Base-by-base conservation (phyloP, 1,140 invertebrate species). In the Euwallacea fornicatus region DNA sequence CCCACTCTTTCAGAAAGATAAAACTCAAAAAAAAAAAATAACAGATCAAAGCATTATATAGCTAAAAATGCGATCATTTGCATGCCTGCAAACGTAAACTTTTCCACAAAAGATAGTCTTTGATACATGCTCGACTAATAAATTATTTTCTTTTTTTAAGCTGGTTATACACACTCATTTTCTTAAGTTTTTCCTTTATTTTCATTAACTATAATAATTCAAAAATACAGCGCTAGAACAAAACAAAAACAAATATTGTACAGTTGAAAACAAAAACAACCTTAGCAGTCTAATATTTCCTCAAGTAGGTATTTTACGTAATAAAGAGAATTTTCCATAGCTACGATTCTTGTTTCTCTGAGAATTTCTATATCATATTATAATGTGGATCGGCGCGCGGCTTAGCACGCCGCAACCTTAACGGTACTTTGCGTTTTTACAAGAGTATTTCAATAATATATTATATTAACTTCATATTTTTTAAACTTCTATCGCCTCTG, bases 151-250 rank as follows among this genome's bases (percentile, higher is more conserved):
- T 33, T 33, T 1, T 33, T 33, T 33, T 33, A 33, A 33, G 21
- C 1, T 33, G 4, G 21, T 33, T 33, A 33, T 33, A 33, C 21
- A 33, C 21, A 33, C 21, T 33, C 13, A n/a, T 61, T 61, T 61
- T 61, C 11, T n/a, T 10, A 61, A 42, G 41, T 58, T 69, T 63
- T 64, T 69, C 43, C 71, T 76, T 70, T 62, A 73, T 74, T 77
- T 75, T 73, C 66, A 74, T 69, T 74, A 76, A 76, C 76, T 77
- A 77, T 76, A 77, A 77, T 77, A 77, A 77, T 77, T 77, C 74
- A 77, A 76, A 56, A 77, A 77, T 76, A 76, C 74, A 76, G 76
- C 76, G 72, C 74, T 74, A 73, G 70, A 72, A 74, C 59, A 74
- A 74, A 74, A 70, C 69, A 71, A 71, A 71, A 74, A 74, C 70